Percentiles rank a stretch among this genome's conserved stretches.
Conservation (phyloP, 2,888 invertebrate species). For the Plagodis pulveraria region DNA sequence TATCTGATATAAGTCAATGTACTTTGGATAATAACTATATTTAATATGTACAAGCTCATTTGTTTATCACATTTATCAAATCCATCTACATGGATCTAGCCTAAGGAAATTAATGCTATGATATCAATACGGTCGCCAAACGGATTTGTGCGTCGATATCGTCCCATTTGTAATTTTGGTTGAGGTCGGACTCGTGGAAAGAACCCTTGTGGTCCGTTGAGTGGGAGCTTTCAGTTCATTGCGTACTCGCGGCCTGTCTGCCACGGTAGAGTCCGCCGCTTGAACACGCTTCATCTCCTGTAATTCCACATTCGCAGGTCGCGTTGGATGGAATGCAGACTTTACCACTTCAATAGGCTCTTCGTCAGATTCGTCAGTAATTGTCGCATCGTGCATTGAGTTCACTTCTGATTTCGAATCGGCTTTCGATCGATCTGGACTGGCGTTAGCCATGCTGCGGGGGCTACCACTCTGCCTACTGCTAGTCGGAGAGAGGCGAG, state of each 20-base stretch:
- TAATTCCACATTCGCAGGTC: conserved; percentile 84
- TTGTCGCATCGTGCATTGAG: conserved; percentile 86
- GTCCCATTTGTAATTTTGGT: conserved; percentile 85
- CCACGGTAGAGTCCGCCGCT: conserved; percentile 86
- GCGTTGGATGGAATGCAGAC: conserved; percentile 89
- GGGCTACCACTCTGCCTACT: conserved; percentile 84
- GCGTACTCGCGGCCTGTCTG: conserved; percentile 71
- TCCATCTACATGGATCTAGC: conserved; percentile 47
- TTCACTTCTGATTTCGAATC: conserved; percentile 86
- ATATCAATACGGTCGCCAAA: conserved; percentile 90
- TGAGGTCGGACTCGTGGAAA: conserved; percentile 79
- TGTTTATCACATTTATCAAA: conserved; percentile 74
- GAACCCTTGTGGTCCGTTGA: conserved; percentile 74
- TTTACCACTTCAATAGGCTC: conserved; percentile 91
- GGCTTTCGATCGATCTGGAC: conserved; percentile 79
- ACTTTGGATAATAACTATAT: conserved; percentile 66
- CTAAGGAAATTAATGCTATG: conserved; percentile 53
- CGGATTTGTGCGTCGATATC: conserved; percentile 86
- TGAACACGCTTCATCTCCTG: conserved; percentile 83
- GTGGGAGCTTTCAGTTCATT: conserved; percentile 87
- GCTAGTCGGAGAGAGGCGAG: conserved; percentile 82
- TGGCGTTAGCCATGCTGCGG: conserved; percentile 68
- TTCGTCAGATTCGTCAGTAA: conserved; percentile 87
- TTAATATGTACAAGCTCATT: conserved; percentile 81
- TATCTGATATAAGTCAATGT: conserved; percentile 67